Conservation (phyloP, 2,888 invertebrate species). For the Seira ritae region DNA sequence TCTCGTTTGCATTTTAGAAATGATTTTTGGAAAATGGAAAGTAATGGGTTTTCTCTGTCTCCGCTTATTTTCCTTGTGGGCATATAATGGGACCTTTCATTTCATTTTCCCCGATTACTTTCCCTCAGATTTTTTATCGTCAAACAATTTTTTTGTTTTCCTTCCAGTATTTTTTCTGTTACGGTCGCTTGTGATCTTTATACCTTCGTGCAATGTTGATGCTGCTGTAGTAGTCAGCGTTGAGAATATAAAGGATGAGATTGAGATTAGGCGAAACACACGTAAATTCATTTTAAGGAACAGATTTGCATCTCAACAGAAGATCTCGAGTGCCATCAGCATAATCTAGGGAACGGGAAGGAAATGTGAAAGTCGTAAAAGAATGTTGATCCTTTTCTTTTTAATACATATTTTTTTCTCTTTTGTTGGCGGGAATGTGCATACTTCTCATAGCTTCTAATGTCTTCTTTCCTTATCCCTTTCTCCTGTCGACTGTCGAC, state of each 20-base stretch:
- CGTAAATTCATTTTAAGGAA: slow-evolving; percentile 35
- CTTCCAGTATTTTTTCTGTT: not conserved
- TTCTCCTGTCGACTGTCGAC: not conserved
- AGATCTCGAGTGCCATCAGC: slow-evolving; percentile 42
- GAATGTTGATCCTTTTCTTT: not conserved
- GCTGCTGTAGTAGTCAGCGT: no score
- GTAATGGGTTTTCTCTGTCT: slow-evolving; percentile 24
- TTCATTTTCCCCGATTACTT: not conserved
- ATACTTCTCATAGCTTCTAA: slow-evolving; percentile 16
- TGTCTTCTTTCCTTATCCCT: slow-evolving; percentile 28
- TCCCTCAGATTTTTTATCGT: not conserved
- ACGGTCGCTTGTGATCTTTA: no score
- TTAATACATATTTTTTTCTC: slow-evolving; percentile 24
- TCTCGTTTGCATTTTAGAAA: no score
- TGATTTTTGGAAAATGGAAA: no score
- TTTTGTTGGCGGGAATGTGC: slow-evolving; percentile 25
- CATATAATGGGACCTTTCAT: not conserved
- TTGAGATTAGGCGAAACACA: slow-evolving; percentile 23
- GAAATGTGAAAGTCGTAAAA: slow-evolving; percentile 33
- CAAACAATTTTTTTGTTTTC: slow-evolving; percentile 14
- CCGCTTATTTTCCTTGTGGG: slow-evolving; percentile 27
- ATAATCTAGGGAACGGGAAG: slow-evolving; percentile 27
- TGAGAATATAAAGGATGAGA: slow-evolving; percentile 1
- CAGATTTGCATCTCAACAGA: slow-evolving; percentile 47
- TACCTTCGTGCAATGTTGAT: no score